Evolutionary conservation across 1,140 invertebrate genomes (phyloP).

Genomic region (Drosophila kurseongensis): DNA sequence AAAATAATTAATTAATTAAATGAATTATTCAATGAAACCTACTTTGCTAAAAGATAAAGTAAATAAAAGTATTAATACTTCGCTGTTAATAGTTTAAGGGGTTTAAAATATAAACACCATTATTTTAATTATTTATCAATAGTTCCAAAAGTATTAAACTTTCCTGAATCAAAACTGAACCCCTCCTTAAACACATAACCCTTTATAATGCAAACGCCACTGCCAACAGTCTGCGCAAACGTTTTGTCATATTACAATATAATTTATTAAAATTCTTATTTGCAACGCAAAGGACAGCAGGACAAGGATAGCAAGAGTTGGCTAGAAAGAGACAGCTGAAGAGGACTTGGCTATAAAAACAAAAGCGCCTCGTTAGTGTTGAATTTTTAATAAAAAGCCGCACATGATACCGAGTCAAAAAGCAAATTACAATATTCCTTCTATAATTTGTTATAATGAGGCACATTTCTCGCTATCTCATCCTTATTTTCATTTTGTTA

Average conservation of each 20-base stretch:
- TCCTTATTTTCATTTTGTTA: neutral
- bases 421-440: constrained; percentile 51
- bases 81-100: no score
- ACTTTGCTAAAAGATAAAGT: no score
- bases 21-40: no score
- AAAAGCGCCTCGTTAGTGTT: constrained; percentile 63
- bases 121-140: neutral
- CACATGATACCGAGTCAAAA: constrained; percentile 51
- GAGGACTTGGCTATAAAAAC: constrained; percentile 39
- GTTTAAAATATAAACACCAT: no score
- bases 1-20: no score
- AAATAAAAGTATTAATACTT: no score
- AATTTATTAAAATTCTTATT: constrained; percentile 82
- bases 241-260: constrained; percentile 72
- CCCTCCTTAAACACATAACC: neutral
- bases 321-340: constrained; percentile 14
- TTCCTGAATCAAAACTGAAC: neutral
- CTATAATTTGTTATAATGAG: constrained; percentile 45
- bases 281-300: constrained; percentile 39
- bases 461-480: neutral
- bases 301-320: constrained; percentile 16
- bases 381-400: constrained; percentile 66
- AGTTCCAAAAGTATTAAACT: neutral
- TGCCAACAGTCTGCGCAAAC: constrained; percentile 20
- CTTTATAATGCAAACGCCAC: constrained; percentile 13